Base-by-base conservation (phyloP, 2,113 vertebrate genomes). In the Clarias macrocephalus region DNA sequence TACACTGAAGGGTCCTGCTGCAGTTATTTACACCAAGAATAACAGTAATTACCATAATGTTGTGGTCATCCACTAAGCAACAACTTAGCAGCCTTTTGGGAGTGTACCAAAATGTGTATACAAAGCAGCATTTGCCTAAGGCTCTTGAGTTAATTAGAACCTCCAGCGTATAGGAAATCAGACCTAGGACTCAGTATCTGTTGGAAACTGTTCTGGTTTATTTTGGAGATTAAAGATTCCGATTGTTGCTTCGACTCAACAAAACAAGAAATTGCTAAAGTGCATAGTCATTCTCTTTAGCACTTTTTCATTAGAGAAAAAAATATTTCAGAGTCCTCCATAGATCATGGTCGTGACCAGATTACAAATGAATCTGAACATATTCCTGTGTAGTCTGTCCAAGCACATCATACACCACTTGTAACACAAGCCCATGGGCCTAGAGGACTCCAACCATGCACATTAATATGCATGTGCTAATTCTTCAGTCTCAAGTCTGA, bases 401-500 rank as follows among this genome's bases (percentile, higher is more conserved):
- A 77, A 37, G 19, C 48, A 59, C 65, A 81, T 56, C 85, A 48
- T 56, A 52, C 42, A 63, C 80, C 79, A 77, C 60, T 56, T 72
- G 48, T 30, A 56, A 16, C 59, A 30, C 66, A 56, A 83, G 86
- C 70, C 21, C 19, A 57, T 63, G 30, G 48, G 57, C 70, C 59
- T 10, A 30, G 21, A 89, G 75, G 18, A 48, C 60, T 60, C 56
- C 68, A 84, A 76, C 57, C 82, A 73, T 85, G 85, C 52, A 80
- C n/a, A 85, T 89, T 84, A 81, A 89, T 89, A 89, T 89, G 88
- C 77, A 89, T 87, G 82, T 28, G 42, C 68, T 52, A 75, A 60
- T 63, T 56, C 28, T 75, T 79, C 75, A 54, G 30, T 63, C 83
- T 57, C 82, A 79, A 73, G 65, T 68, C 81, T 70, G 57, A 42